Evolutionary conservation across 2,888 invertebrate species (phyloP).

Genomic region (Notodonta ziczac): DNA sequence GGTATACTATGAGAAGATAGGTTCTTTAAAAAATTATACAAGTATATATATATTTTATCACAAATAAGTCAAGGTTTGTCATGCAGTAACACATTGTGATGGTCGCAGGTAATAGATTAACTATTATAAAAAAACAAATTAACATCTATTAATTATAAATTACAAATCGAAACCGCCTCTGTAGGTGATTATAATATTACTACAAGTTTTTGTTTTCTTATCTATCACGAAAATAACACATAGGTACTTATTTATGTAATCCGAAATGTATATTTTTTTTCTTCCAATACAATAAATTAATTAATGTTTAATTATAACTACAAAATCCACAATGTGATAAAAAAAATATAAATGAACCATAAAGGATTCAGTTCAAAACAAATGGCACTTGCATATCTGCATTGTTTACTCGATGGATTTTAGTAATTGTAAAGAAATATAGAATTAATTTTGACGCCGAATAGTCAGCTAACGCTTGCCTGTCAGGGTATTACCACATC

Average conservation of each 20-base stretch:
- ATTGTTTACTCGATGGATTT: constrained; percentile 70
- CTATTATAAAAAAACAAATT: constrained; percentile 44
- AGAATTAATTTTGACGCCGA: constrained; percentile 80
- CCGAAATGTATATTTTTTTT: constrained; percentile 66
- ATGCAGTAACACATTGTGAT: constrained; percentile 60
- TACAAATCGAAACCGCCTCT: constrained; percentile 72
- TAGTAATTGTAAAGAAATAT: constrained; percentile 58
- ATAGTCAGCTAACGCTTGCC: constrained; percentile 85
- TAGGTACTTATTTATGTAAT: constrained; percentile 75
- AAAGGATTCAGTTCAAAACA: constrained; percentile 70
- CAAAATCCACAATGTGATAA: constrained; percentile 65
- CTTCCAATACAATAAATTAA: constrained; percentile 68
- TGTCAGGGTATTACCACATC: constrained; percentile 90
- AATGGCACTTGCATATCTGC: constrained; percentile 82
- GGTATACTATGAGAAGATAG: constrained; percentile 23
- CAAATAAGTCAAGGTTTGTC: constrained; percentile 58
- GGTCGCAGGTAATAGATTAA: constrained; percentile 58
- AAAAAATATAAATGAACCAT: constrained; percentile 60
- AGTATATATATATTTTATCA: constrained; percentile 36
- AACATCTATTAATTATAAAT: constrained; percentile 52
- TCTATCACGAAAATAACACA: constrained; percentile 80
- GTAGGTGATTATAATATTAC: constrained; percentile 65
- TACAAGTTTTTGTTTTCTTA: constrained; percentile 72
- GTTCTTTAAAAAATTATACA: constrained; percentile 32
- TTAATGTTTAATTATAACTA: constrained; percentile 66